Base-by-base conservation (phyloP, 2,113 vertebrate genomes). In the Lepisosteus osseus region DNA sequence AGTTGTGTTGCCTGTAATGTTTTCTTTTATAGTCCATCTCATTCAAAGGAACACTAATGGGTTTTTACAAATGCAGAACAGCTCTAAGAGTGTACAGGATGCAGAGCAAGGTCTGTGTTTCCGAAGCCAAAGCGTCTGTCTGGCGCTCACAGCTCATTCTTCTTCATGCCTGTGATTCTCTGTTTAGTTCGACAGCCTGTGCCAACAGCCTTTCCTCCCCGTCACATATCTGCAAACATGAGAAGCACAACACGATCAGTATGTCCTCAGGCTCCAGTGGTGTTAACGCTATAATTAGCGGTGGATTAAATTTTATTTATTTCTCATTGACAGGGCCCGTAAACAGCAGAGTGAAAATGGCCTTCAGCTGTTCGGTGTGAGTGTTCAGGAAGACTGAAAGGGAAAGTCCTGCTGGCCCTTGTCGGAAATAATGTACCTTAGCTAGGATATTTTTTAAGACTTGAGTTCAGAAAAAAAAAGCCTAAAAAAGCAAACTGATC, bases 171-270 rank as follows among this genome's bases (percentile, higher is more conserved):
- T 8, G 62, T 3, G 62, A 3, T 40, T 17, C 62, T 17, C 15
- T 11, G 3, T 42, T 42, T 6, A 40, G 2, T 4, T 17, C 6
- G 17, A 15, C 5, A 40, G 7, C 17, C 17, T 2, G 17, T 64
- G 62, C 62, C 56, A n/a, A 40, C 62, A 9, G 3, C 40, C 62
- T 40, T 64, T 17, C 17, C 56, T 13, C 5, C 47, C 47, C 13
- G 9, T 72, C 43, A 72, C 71, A 72, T 72, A 61, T 44, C 71
- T 72, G 54, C 45, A 61, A 61, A 74, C 54, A 66, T 17, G 77
- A 82, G 14, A 51, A 66, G 47, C 67, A 68, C 73, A 73, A 76
- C 67, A 67, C n/a, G 76, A 70, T 88, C 76, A 88, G 76, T 75
- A 12, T 43, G 8, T 56, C 74, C 59, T 54, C 41, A 13, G 65